Evolutionary conservation across 2,113 vertebrate species (phyloP).

Genomic region (Microtus pennsylvanicus): DNA sequence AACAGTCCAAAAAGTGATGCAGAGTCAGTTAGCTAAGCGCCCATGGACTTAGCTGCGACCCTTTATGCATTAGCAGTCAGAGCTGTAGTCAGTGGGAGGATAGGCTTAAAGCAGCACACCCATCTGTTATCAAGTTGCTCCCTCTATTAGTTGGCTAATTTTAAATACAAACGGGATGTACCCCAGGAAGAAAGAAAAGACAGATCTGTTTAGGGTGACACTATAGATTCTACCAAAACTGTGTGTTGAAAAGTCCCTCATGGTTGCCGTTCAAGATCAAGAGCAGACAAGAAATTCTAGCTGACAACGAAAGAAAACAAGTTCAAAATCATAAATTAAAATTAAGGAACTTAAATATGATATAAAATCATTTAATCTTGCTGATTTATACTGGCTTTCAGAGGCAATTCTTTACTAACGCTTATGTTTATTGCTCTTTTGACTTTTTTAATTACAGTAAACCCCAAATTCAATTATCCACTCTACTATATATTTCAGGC

Average conservation of each 20-base stretch:
- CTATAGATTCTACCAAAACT: not conserved
- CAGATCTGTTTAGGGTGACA: not conserved
- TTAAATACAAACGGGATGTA: not conserved
- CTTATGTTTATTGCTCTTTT: slow-evolving; percentile 87
- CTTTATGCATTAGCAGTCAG: not conserved
- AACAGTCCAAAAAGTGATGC: not conserved
- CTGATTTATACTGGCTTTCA: slow-evolving; percentile 85
- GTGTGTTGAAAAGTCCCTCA: not conserved
- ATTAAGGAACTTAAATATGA: slow-evolving; percentile 85
- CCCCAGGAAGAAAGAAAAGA: not conserved
- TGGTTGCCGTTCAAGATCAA: slow-evolving; percentile 36
- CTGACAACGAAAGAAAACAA: slow-evolving; percentile 79
- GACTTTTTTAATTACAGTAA: slow-evolving; percentile 87
- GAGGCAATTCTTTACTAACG: slow-evolving; percentile 84
- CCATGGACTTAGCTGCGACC: not conserved
- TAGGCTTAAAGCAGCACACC: not conserved
- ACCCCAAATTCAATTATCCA: slow-evolving; percentile 87
- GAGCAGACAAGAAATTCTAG: slow-evolving; percentile 69
- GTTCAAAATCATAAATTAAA: slow-evolving; percentile 83
- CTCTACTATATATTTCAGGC: slow-evolving; percentile 84
- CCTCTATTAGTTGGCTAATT: slow-evolving; percentile 7
- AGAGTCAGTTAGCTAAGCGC: not conserved
- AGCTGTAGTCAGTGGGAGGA: slow-evolving; percentile 8
- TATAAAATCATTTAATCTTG: slow-evolving; percentile 84
- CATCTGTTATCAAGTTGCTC: not conserved